These are phyloP conservation scores for Sanderia malayensis DNA, from an alignment of 30 jellyfish, hydroid and myxozoan genomes.

Conservation along the genomic window DNA sequence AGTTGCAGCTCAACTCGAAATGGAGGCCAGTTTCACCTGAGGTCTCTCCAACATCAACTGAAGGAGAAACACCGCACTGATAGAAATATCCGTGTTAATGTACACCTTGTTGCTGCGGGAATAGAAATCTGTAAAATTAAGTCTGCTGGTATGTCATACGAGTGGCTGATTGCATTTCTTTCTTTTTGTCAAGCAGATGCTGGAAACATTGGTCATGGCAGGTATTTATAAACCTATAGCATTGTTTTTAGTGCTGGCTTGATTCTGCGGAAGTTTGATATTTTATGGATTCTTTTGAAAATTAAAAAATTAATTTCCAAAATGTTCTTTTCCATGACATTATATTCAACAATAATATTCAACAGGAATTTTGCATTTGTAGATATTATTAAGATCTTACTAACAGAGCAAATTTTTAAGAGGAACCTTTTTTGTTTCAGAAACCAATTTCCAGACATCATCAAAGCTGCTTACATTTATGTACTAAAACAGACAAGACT, in stretches of 20 bases:
- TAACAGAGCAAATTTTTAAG: background rate
- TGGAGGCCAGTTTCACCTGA: constrained; percentile 38
- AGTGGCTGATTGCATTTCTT: constrained; percentile 30
- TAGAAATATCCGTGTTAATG: constrained; percentile 19
- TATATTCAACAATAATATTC: background rate
- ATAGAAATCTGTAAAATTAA: constrained; percentile 36
- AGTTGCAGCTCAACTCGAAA: constrained; percentile 31
- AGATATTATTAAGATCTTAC: background rate
- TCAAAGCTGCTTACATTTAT: constrained; percentile 19
- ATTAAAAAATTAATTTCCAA: background rate
- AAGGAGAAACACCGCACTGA: constrained; percentile 22
- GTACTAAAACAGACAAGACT: constrained; percentile 9
- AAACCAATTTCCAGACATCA: no score
- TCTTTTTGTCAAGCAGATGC: constrained; percentile 10
- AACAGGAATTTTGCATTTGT: background rate
- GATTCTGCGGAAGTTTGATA: background rate
- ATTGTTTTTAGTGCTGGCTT: background rate
- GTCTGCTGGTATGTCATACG: constrained; percentile 46
- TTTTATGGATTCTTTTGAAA: background rate
- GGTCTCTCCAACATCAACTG: constrained; percentile 25
- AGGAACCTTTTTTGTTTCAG: background rate
- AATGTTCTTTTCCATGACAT: background rate
- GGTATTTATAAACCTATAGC: constrained; percentile 1
- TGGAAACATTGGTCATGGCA: constrained; percentile 47
- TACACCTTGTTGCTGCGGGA: constrained; percentile 36